Evolutionary conservation across 2,797 vertebrate species (phyloP).

Genomic region (Coregonus sp.): DNA sequence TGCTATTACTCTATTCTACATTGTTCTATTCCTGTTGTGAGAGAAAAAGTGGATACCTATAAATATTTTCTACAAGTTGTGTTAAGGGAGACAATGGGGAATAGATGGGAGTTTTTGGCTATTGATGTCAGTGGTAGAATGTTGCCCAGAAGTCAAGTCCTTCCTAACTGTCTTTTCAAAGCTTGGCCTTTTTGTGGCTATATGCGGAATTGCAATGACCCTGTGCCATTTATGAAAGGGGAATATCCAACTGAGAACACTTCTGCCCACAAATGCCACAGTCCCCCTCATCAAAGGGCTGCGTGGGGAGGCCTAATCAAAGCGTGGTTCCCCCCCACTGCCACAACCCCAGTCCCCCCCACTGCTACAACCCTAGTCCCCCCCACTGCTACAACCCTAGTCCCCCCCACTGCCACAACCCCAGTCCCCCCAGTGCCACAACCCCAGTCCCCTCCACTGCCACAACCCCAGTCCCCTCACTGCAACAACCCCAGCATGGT

Average conservation of each 20-base stretch:
- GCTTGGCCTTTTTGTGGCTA: not conserved
- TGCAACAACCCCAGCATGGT: no score
- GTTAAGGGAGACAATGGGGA: not conserved
- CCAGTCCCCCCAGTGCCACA: no score
- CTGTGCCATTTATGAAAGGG: not conserved
- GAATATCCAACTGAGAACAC: slow-evolving; percentile 26
- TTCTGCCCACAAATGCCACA: slow-evolving; percentile 25
- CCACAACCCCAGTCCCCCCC: no score
- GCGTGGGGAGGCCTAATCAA: not conserved
- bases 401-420: no score
- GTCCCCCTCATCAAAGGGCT: not conserved
- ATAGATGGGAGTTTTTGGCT: not conserved
- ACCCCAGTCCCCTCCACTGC: no score
- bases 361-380: no score
- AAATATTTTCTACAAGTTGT: not conserved
- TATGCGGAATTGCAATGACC: not conserved
- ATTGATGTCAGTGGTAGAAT: not conserved
- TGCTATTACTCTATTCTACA: not conserved
- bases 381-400: no score
- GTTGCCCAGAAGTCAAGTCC: no score
- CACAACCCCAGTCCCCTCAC: no score
- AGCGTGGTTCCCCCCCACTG: no score
- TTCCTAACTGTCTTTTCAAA: no score
- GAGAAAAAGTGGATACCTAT: not conserved
- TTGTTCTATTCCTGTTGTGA: not conserved